Evolutionary conservation across 2,888 invertebrate genomes (phyloP), one percentile per base, ranked within the genome.

Genomic region (Synergus japonicus): DNA sequence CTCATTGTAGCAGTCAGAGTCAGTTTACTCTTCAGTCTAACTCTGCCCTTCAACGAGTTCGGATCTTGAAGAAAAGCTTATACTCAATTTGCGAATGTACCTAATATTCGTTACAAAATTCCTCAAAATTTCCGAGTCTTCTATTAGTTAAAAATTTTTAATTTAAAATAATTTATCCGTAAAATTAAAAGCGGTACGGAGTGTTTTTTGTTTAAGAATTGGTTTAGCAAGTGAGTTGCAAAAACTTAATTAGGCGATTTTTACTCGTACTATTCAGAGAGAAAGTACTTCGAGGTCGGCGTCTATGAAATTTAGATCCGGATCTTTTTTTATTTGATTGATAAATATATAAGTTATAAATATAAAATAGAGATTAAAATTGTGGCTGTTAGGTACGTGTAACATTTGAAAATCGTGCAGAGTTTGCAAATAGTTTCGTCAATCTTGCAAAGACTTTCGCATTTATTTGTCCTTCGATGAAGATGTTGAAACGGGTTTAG

Each of bases 401-500:
- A 41, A 43, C 15, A 41, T 2, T 66, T 41, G n/a, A 66, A 66
- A 43, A n/a, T 66, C n/a, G n/a, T 66, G 43, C n/a, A 2, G 66
- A 43, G 41, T 66, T 66, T 66, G 41, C 66, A 41, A 65, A 66
- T 41, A 66, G 66, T 66, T 43, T 66, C 18, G 66, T 43, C 41
- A 66, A 66, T 66, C 43, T 41, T 65, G n/a, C 18, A 8, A 10
- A 10, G 15, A 41, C 41, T 65, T 65, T 65, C 65, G 65, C 43
- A 41, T 65, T 66, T 1, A 65, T 65, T 66, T 66, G 66, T 43
- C 66, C 66, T 66, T 66, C 43, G 37, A 9, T n/a, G 66, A 66
- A 66, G 37, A 43, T 43, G n/a, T 66, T 43, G n/a, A 66, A 66
- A 66, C 66, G 66, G 37, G 66, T 43, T 66, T 66, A 66, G 43